Percentiles rank a stretch among this genome's conserved stretches.
These are phyloP conservation scores for Augochlorella aurata DNA, from an alignment of 2,888 invertebrate genomes.

Conservation along the genomic window DNA sequence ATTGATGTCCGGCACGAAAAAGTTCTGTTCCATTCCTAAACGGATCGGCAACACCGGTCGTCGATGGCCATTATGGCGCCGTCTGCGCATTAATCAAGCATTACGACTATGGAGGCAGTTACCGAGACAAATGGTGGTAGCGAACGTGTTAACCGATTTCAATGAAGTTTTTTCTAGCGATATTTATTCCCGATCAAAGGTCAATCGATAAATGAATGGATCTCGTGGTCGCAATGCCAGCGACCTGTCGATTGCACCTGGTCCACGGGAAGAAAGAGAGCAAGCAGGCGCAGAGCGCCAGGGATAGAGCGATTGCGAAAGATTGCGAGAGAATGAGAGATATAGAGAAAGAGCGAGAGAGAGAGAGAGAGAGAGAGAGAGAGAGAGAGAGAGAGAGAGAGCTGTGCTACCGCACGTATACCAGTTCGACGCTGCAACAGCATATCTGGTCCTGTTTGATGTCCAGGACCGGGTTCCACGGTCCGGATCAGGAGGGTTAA, in stretches of 20 bases:
- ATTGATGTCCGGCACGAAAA: neutral
- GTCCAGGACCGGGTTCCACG: slow-evolving; percentile 62
- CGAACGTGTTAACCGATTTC: neutral
- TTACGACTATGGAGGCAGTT: neutral
- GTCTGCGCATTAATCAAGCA: neutral
- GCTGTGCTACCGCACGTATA: slow-evolving; percentile 32
- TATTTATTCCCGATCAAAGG: slow-evolving; percentile 6
- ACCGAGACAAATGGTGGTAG: neutral
- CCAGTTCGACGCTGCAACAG: slow-evolving; percentile 44
- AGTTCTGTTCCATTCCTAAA: neutral
- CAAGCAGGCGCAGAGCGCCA: neutral
- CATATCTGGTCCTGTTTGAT: slow-evolving; percentile 63
- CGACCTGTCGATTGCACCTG: slow-evolving; percentile 61
- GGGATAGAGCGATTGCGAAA: neutral
- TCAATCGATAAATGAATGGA: slow-evolving; percentile 41
- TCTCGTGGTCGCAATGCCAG: slow-evolving; percentile 33
- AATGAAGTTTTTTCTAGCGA: neutral
- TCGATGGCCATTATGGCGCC: neutral
- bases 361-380: neutral
- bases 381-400: neutral
- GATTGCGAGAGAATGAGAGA: neutral
- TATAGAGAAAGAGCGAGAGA: neutral
- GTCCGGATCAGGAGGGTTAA: slow-evolving; percentile 53
- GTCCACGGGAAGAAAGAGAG: slow-evolving; percentile 22
- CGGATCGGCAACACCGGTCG: neutral